Evolutionary conservation across 2,797 vertebrate genomes (phyloP), one percentile per base, ranked within the genome.

Genomic region (Morus bassanus): DNA sequence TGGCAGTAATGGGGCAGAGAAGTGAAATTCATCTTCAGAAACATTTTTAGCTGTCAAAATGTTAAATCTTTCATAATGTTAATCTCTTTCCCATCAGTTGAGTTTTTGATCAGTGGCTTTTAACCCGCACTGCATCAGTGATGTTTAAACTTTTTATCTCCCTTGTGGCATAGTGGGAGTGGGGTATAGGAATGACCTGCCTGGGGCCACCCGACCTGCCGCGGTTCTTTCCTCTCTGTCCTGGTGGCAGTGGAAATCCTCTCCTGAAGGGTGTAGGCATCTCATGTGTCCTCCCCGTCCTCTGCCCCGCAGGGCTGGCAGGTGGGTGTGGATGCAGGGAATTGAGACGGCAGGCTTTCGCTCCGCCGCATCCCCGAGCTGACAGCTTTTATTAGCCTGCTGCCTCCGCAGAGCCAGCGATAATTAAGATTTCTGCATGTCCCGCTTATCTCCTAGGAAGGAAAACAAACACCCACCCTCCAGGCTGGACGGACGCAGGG

Each of bases 321-420:
- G 61, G 82, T 45, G 77, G 82, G 51, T 39, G 59, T 4, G 3
- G 82, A 41, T 24, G 43, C 5, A 2, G 35, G 30, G 72, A 73
- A 89, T 73, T 35, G 85, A 85, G 85, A 72, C 2, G 1, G 15
- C 8, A 24, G 80, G 37, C 16, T 75, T 88, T 50, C 17, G 14
- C 85, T 94, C 48, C 46, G 7, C 48, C 2, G 48, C 80, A 0
- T 91, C 89, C 53, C 75, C 0, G 14, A 85, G 76, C 80, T 91
- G 93, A 76, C 85, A 85, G 93, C 64, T 80, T 65, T 76, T 39
- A 75, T 85, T 72, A 88, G 51, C 37, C 53, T 53, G 76, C 85
- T 67, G 65, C 81, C 48, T 46, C 41, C 3, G 1, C 59, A 31
- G 65, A 80, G 68, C 25, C 0, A 3, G 53, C 1, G n/a, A 61